A percentile compares a stretch with the other conserved stretches of the same genome.
Conservation (phyloP, 2,113 vertebrate species). For the Prietella phreatophila region DNA sequence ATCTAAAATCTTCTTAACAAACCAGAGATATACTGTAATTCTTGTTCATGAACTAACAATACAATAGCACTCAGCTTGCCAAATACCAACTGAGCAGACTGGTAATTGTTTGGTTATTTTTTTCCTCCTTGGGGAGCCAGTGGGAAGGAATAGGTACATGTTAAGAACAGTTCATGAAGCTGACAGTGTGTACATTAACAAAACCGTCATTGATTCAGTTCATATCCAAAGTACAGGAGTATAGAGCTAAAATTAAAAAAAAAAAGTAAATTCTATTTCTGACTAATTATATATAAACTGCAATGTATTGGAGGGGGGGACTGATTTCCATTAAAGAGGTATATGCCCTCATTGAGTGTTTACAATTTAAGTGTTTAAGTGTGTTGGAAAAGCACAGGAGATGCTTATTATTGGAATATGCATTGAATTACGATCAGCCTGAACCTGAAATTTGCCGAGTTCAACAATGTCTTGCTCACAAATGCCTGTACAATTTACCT, state of each 20-base stretch:
- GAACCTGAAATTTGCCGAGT: slow-evolving; percentile 1
- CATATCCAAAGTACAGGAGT: neutral
- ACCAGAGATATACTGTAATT: neutral
- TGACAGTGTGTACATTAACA: neutral
- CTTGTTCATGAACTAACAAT: neutral
- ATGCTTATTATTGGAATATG: neutral
- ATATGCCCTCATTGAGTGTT: neutral
- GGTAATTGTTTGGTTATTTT: neutral
- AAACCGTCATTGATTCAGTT: neutral
- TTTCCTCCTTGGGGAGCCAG: neutral
- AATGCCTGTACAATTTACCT: neutral
- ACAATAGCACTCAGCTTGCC: neutral
- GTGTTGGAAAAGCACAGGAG: neutral
- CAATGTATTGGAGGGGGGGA: neutral
- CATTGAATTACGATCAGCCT: neutral
- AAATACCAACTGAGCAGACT: neutral
- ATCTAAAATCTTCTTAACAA: neutral
- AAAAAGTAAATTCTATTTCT: neutral
- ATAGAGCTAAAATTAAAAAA: neutral
- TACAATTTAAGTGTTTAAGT: slow-evolving; percentile 19
- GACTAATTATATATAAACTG: neutral
- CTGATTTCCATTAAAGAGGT: neutral
- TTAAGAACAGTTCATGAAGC: neutral
- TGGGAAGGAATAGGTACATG: neutral
- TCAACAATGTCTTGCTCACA: neutral